A percentile compares a stretch with the other conserved stretches of the same genome.
These are phyloP conservation scores for Lordiphosa fenestrarum DNA, from an alignment of 2,888 invertebrate species.

Conservation along the genomic window DNA sequence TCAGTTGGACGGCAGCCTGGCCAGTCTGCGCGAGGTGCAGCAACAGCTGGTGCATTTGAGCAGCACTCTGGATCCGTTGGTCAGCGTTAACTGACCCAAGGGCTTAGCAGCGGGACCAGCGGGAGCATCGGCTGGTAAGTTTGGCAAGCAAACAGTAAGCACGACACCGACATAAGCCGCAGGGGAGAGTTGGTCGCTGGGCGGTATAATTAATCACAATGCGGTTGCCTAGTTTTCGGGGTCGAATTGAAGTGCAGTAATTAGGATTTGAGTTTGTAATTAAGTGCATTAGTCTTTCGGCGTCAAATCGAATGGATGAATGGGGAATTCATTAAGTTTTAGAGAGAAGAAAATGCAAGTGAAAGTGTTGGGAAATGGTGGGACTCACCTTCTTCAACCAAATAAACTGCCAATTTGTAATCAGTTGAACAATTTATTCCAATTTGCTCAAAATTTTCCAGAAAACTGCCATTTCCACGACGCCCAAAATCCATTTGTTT, in stretches of 20 bases:
- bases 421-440: too few relatives aligned
- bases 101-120: constrained; percentile 23
- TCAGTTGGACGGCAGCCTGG: constrained; percentile 56
- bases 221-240: constrained; percentile 42
- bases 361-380: too few relatives aligned
- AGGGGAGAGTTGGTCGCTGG: constrained; percentile 31
- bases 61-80: constrained; percentile 74
- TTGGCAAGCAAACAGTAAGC: constrained; percentile 47
- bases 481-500: constrained; percentile 33
- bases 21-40: constrained; percentile 62
- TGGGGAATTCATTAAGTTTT: constrained; percentile 9
- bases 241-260: constrained; percentile 61
- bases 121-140: constrained; percentile 40
- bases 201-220: constrained; percentile 62
- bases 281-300: constrained; percentile 61
- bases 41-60: constrained; percentile 63
- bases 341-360: too few relatives aligned
- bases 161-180: constrained; percentile 64
- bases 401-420: too few relatives aligned
- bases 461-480: constrained; percentile 53
- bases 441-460: not conserved
- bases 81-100: constrained; percentile 78
- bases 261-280: constrained; percentile 69
- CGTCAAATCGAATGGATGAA: constrained; percentile 5
- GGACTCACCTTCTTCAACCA: too few relatives aligned